phyloP scores from a whole-genome alignment of 2,888 invertebrate species.

The Phaonia tiefii region DNA sequence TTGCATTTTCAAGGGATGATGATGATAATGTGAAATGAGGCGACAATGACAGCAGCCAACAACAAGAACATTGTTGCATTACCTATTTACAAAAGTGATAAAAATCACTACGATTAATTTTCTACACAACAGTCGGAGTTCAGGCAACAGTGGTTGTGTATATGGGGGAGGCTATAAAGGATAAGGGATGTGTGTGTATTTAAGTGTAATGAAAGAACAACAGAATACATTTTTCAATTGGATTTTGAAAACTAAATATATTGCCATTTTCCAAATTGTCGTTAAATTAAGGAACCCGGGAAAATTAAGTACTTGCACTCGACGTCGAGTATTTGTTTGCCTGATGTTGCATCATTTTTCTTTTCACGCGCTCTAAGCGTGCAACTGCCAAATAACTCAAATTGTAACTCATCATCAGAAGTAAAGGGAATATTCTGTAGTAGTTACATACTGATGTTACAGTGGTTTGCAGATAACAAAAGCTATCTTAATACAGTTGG shows the following conservation, averaged over 20 bases:
- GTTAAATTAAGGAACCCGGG: slow-evolving; percentile 23
- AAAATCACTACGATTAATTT: slow-evolving; percentile 50
- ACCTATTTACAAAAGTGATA: slow-evolving; percentile 55
- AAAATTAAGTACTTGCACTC: slow-evolving; percentile 1
- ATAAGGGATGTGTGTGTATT: too few species aligned
- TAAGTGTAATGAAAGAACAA: too few species aligned
- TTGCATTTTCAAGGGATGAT: slow-evolving; percentile 19
- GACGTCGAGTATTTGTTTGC: not conserved
- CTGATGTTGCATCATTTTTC: slow-evolving; percentile 54
- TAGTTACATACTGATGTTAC: too few species aligned
- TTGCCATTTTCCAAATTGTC: slow-evolving; percentile 38
- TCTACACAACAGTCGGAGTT: not conserved
- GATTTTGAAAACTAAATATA: too few species aligned
- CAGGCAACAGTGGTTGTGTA: not conserved
- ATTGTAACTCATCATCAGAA: not conserved
- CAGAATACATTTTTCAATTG: too few species aligned
- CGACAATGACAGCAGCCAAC: too few species aligned
- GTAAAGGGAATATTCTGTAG: too few species aligned
- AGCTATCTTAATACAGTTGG: too few species aligned
- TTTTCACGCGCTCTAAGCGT: slow-evolving; percentile 48
- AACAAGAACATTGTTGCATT: slow-evolving; percentile 37
- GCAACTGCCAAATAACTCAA: slow-evolving; percentile 46
- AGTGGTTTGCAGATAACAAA: too few species aligned
- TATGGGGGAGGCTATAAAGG: too few species aligned
- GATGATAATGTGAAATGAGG: too few species aligned